Evolutionary conservation across 2,113 vertebrate genomes (phyloP), one percentile per base, ranked within the genome.

Genomic region (Sceloporus undulatus): DNA sequence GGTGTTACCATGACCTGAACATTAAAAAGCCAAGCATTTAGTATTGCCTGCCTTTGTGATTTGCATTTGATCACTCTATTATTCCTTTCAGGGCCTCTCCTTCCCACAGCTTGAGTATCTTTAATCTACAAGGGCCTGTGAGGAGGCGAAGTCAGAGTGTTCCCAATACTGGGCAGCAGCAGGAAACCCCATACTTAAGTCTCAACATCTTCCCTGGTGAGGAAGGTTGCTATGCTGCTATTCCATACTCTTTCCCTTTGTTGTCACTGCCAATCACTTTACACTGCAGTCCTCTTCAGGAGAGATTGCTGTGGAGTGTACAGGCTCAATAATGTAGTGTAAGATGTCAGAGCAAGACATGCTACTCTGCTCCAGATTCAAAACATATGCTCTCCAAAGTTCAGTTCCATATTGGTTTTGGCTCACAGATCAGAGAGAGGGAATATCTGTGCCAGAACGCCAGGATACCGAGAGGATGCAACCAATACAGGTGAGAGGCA

Each of bases 71-170:
- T 88, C 82, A 8, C 25, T 90, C 68, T 79, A 19, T 9, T 34
- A 13, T 77, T 74, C 23, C 88, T 74, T 23, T 78, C 86, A 96
- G 95, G 82, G 75, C 93, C 85, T 90, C 93, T 87, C 79, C 94
- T 88, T 91, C 89, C 16, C 78, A 85, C 6, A 91, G 87, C 87
- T 91, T 88, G 40, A 92, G 87, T 10, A 59, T 83, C 86, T 91
- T 93, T 82, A 34, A 78, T 82, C 89, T 90, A 38, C 78, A 54
- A 25, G 42, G 56, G 1, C 4, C 29, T 0, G 0, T 21, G 14
- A 13, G 1, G 29, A 87, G 91, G 86, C 79, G 90, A 85, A 77
- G 78, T 56, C 52, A 91, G 82, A 93, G 66, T 88, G 74, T 42
- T 76, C 85, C 84, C 9, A 74, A 93, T 82, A 89, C 68, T 34